phyloP scores from a whole-genome alignment of 2,888 invertebrate genomes.

The Lordiphosa andalusiaca region DNA sequence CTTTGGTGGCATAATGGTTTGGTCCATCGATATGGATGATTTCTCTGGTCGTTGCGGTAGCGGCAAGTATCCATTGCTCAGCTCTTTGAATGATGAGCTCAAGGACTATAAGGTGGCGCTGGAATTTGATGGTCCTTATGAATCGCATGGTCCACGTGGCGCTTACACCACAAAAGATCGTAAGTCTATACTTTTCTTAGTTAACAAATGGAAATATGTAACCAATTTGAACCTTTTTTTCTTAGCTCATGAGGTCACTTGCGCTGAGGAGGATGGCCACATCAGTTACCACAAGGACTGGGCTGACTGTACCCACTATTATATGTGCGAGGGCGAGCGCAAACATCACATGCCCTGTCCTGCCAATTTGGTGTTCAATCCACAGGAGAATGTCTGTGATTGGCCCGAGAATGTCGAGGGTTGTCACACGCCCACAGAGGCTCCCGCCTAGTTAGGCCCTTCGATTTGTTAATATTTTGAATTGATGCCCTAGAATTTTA shows the following conservation, averaged over 20 bases:
- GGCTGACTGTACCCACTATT: constrained; percentile 95
- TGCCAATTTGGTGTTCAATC: constrained; percentile 94
- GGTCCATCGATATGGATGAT: constrained; percentile 98
- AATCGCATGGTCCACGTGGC: constrained; percentile 85
- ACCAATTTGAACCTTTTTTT: neutral
- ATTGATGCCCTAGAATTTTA: constrained; percentile 56
- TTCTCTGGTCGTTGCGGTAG: constrained; percentile 94
- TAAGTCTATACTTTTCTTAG: constrained; percentile 82
- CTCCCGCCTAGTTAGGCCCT: constrained; percentile 80
- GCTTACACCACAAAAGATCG: constrained; percentile 94
- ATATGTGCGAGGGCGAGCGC: constrained; percentile 97
- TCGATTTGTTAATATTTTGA: constrained; percentile 53
- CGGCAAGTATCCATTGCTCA: constrained; percentile 93
- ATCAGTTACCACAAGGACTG: constrained; percentile 95
- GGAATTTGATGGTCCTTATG: constrained; percentile 93
- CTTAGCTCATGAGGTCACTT: constrained; percentile 92
- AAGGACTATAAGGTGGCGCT: constrained; percentile 89
- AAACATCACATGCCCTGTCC: constrained; percentile 98
- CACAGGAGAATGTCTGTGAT: constrained; percentile 95
- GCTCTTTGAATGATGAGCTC: constrained; percentile 92
- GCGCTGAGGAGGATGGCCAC: constrained; percentile 96
- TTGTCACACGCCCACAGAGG: constrained; percentile 87
- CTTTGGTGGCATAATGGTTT: constrained; percentile 97
- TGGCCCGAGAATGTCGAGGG: constrained; percentile 97
- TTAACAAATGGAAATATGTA: neutral